Conservation (phyloP, 2,888 invertebrate genomes). For the Hydrotaea cyrtoneurina region DNA sequence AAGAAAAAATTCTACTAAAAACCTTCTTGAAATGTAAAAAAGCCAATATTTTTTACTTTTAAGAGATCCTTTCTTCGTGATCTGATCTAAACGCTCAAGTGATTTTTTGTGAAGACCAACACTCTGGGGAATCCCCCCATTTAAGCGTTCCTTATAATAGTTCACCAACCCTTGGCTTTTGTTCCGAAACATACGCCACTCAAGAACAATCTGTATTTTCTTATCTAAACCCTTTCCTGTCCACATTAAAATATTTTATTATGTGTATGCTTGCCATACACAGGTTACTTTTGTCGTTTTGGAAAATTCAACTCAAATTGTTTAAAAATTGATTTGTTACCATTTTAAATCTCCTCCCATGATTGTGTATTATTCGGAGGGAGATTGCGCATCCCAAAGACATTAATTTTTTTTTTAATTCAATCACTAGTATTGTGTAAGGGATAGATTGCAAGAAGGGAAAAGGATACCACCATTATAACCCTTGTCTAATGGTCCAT, state of each 20-base stretch:
- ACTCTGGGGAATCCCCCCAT: too few relatives aligned
- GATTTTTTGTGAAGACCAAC: too few relatives aligned
- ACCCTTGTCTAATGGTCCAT: slow-evolving; percentile 28
- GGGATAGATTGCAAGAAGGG: too few relatives aligned
- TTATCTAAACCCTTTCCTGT: not conserved
- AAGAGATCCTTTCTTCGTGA: too few relatives aligned
- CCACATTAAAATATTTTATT: not conserved
- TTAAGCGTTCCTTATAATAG: not conserved
- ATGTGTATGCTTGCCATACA: not conserved
- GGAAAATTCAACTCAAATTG: not conserved
- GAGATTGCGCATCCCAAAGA: not conserved
- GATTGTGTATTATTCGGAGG: not conserved
- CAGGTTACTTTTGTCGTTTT: too few relatives aligned
- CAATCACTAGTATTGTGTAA: not conserved
- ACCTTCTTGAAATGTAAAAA: too few relatives aligned
- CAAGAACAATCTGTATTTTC: not conserved
- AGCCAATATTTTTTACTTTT: too few relatives aligned
- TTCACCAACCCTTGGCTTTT: too few relatives aligned
- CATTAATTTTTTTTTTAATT: slow-evolving; percentile 15
- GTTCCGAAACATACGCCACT: too few relatives aligned
- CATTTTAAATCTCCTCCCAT: not conserved
- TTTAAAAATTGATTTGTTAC: not conserved
- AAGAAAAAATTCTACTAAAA: too few relatives aligned
- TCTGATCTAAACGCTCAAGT: too few relatives aligned
- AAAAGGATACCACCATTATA: not conserved